Conservation (phyloP, 2,888 invertebrate species). For the Chrysolina oricalcia region DNA sequence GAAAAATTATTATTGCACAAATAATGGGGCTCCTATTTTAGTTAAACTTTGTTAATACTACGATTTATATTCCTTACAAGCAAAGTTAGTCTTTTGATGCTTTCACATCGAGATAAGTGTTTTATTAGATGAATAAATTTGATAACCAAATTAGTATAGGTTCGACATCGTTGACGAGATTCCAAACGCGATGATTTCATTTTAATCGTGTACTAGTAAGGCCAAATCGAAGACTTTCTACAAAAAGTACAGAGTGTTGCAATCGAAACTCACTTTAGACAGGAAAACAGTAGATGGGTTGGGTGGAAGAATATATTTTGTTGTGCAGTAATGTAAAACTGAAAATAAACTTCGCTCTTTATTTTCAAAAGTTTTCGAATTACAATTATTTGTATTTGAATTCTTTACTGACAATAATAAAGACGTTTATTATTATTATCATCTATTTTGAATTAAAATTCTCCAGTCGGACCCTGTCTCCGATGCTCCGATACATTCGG, state of each 20-base stretch:
- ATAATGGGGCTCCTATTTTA: neutral
- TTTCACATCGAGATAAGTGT: neutral
- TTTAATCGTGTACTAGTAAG: neutral
- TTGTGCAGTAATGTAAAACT: too few species aligned
- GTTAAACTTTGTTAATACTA: neutral
- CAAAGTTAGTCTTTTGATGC: neutral
- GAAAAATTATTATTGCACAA: neutral
- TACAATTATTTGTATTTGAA: too few species aligned
- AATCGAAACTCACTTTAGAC: too few species aligned
- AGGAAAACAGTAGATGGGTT: too few species aligned
- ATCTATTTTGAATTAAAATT: too few species aligned
- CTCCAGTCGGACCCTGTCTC: too few species aligned
- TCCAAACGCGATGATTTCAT: neutral
- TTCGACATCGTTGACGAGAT: neutral
- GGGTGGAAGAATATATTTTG: too few species aligned
- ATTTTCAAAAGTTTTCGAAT: too few species aligned
- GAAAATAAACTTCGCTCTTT: too few species aligned
- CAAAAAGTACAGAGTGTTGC: neutral
- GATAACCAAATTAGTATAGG: neutral
- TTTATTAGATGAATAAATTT: constrained; percentile 16
- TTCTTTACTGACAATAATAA: too few species aligned
- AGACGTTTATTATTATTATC: too few species aligned
- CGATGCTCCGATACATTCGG: too few species aligned
- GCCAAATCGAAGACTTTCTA: neutral
- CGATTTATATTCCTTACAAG: neutral